Percentiles rank a stretch among this genome's conserved stretches.
phyloP scores from a whole-genome alignment of 2,888 invertebrate genomes.

The Drosophila algonquin region DNA sequence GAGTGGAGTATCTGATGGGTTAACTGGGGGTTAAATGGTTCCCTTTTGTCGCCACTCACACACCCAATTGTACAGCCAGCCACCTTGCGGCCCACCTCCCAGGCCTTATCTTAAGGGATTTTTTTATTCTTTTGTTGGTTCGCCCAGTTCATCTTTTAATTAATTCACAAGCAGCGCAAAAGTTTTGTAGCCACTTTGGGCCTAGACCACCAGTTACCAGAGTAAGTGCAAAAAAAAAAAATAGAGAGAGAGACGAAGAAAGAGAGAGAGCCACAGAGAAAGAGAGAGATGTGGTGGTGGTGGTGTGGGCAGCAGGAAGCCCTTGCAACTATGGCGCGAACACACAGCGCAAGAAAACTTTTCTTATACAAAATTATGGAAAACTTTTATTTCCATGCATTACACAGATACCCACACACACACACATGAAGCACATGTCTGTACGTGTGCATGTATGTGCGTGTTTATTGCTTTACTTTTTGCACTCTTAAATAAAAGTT shows the following conservation, averaged over 20 bases:
- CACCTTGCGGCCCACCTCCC: neutral
- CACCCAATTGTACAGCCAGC: neutral
- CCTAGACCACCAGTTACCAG: constrained; percentile 49
- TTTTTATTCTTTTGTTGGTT: constrained; percentile 42
- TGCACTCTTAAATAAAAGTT: constrained; percentile 54
- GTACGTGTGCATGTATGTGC: constrained; percentile 29
- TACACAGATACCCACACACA: constrained; percentile 50
- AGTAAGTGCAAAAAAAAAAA: constrained; percentile 15
- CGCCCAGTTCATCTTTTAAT: constrained; percentile 76
- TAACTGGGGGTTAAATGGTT: neutral
- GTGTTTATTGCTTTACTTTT: constrained; percentile 72
- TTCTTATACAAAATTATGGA: constrained; percentile 78
- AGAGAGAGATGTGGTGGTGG: too few relatives aligned
- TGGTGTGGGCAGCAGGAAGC: constrained; percentile 60
- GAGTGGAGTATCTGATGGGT: too few relatives aligned
- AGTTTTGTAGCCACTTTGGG: constrained; percentile 71
- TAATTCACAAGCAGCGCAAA: constrained; percentile 73
- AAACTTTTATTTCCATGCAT: constrained; percentile 77
- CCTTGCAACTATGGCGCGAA: constrained; percentile 73
- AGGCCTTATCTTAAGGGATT: constrained; percentile 33
- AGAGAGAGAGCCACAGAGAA: constrained; percentile 22
- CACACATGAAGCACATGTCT: constrained; percentile 11
- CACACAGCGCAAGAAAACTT: constrained; percentile 72
- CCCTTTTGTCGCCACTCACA: neutral
- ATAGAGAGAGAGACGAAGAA: constrained; percentile 2